Evolutionary conservation across 2,797 vertebrate species (phyloP), one percentile per base, ranked within the genome.

Genomic region (Chaetodon trifasciatus): DNA sequence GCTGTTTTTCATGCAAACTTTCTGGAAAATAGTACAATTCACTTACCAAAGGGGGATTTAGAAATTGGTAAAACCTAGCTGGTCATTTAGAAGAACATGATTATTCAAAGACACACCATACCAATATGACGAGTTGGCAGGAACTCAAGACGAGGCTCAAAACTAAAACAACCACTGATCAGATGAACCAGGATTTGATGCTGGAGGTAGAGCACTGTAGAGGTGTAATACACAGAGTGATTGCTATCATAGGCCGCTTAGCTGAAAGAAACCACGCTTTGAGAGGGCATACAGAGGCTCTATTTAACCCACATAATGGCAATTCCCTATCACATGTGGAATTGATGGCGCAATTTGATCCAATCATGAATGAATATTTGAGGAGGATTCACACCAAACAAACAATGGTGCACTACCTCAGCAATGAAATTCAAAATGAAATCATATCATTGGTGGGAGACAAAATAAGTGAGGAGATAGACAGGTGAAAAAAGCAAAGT

Each of bases 291-390:
- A 60, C 58, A 71, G 19, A 62, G 37, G 47, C 21, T 0, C 24
- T 75, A 24, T 52, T 53, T 66, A 44, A 84, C 17, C 42, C 47
- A 63, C 39, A 77, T 2, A 58, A 58, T 35, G 56, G 56, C 6
- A 77, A 58, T 23, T 83, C 70, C 24, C 11, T 80, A 15, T 28
- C 53, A 70, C 23, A 52, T 35, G 65, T 70, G 13, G 49, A 78
- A 60, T n/a, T 82, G 9, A 73, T 77, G 74, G 74, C 60, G 4
- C 35, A 68, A 9, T 78, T 50, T 58, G 57, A 77, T 73, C 35
- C 47, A 15, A 7, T 73, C 16, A 60, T 76, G 67, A 81, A 60
- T 42, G 39, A 57, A 39, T 39, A 70, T 56, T 15, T 50, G 15
- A 49, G 49, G 19, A 68, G n/a, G 50, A 69, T 80, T 13, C n/a